These are phyloP conservation scores for Ameiurus melas DNA, from an alignment of 2,113 vertebrate species.

Conservation along the genomic window DNA sequence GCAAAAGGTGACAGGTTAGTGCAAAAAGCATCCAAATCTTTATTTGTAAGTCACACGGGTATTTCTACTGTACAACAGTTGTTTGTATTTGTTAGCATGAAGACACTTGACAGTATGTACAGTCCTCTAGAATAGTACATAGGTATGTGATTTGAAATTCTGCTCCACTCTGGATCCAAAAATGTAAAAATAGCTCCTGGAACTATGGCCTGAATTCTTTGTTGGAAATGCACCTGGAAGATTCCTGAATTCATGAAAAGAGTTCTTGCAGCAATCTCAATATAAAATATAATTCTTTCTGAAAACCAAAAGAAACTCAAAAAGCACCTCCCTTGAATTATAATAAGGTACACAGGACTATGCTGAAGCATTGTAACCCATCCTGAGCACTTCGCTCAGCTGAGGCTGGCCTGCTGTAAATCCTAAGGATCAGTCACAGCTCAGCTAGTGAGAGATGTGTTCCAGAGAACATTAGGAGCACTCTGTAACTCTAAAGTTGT, in stretches of 20 bases:
- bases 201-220: background rate
- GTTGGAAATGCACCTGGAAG: background rate
- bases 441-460: background rate
- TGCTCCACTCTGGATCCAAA: background rate
- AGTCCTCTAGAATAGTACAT: background rate
- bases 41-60: background rate
- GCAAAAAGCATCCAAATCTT: background rate
- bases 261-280: background rate
- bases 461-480: slow-evolving; percentile 2
- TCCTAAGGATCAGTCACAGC: background rate
- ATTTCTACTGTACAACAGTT: background rate
- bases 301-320: background rate
- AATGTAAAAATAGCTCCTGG: background rate
- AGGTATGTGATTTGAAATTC: background rate
- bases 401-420: slow-evolving; percentile 3
- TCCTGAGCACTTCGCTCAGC: background rate
- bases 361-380: background rate
- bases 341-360: slow-evolving; percentile 11
- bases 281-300: background rate
- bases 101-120: background rate
- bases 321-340: background rate
- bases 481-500: background rate
- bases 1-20: background rate
- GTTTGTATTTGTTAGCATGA: background rate
- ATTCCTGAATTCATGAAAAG: background rate